Base-by-base conservation (phyloP, 2,888 invertebrate species). In the Smittia aterrima region DNA sequence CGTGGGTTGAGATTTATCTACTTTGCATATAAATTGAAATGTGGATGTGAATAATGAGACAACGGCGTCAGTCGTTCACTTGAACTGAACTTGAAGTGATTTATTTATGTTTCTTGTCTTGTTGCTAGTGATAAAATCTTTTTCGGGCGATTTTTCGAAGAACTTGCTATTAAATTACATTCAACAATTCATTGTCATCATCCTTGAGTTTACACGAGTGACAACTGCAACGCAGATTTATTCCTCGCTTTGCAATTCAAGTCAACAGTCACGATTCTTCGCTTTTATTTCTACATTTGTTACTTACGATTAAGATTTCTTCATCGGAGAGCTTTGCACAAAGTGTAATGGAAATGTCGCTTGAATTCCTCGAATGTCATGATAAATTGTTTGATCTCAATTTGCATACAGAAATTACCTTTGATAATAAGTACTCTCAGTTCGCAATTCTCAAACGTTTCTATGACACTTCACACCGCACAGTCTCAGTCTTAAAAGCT, bases 1-100 rank as follows among this genome's bases (percentile, higher is more conserved):
- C 68, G 68, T 47, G 68, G 40, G 22, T 47, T 68, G 68, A 27
- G 70, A 71, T 71, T 71, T 71, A 53, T 71, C 25, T 67, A 13
- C 18, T 71, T 71, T 54, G 54, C 70, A 71, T 71, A 32, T 71
- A 71, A 71, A 71, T 71, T 71, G 70, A 54, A 71, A 54, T 32
- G 22, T 58, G 47, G 47, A n/a, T 47, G 47, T 47, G 47, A 47
- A 47, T 47, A 47, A 47, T 47, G 47, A 47, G 47, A 11, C 16
- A 16, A 47, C 47, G 16, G 16, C 47, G 47, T 32, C 32, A 32
- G 32, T 32, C 32, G 9, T 32, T n/a, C n/a, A n/a, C n/a, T n/a
- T 6, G 16, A 16, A 2, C 13, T 47, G 16, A 47, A 47, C 47
- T 6, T 47, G n/a, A 47, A 47, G 16, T 47, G 47, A 47, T 47